phyloP scores from a whole-genome alignment of 2,888 invertebrate genomes.

The Halictus ligatus region DNA sequence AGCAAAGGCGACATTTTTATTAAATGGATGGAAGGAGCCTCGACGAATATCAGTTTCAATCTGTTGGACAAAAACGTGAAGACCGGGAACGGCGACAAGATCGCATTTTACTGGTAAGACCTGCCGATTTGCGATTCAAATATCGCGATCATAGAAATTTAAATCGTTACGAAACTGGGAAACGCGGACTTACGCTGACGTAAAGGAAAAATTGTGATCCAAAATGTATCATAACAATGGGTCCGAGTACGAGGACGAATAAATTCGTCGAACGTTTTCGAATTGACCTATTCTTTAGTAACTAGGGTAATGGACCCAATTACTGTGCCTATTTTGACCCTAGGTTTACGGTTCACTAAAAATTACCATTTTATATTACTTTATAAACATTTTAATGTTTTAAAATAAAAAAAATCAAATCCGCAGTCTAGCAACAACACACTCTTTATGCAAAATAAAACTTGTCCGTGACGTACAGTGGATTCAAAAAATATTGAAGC shows the following conservation, averaged over 20 bases:
- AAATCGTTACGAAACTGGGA: constrained; percentile 20
- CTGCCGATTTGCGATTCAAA: background rate
- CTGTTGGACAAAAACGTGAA: constrained; percentile 96
- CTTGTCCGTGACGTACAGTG: too few relatives aligned
- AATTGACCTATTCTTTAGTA: background rate
- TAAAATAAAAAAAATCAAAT: too few relatives aligned
- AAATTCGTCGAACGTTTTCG: background rate
- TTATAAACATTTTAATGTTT: too few relatives aligned
- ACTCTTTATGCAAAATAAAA: too few relatives aligned
- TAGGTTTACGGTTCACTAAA: too few relatives aligned
- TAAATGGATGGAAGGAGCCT: constrained; percentile 97
- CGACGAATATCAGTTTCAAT: constrained; percentile 98
- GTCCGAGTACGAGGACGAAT: background rate
- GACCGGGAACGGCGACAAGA: constrained; percentile 94
- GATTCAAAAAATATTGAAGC: too few relatives aligned
- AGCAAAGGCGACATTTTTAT: constrained; percentile 95
- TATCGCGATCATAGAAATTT: background rate
- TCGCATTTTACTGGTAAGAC: constrained; percentile 96
- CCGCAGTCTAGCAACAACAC: too few relatives aligned
- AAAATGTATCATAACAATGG: too few relatives aligned
- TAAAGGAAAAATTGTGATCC: background rate
- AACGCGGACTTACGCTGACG: background rate
- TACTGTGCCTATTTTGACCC: too few relatives aligned
- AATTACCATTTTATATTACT: too few relatives aligned
- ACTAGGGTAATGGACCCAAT: too few relatives aligned